These are phyloP conservation scores for Ceramica pisi DNA, from an alignment of 2,888 invertebrate species.

Conservation along the genomic window DNA sequence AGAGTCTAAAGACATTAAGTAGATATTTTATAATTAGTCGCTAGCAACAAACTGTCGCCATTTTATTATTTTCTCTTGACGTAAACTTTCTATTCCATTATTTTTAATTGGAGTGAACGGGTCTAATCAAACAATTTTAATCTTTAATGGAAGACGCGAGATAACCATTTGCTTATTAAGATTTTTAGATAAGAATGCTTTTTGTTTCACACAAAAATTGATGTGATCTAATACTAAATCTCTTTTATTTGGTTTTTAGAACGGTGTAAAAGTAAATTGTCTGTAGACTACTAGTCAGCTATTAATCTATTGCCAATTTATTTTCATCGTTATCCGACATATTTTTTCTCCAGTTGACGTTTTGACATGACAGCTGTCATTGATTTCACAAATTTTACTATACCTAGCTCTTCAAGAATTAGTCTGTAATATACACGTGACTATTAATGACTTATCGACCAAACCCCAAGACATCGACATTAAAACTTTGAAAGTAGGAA, in stretches of 20 bases:
- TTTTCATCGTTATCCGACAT: not conserved
- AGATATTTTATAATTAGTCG: slow-evolving; percentile 52
- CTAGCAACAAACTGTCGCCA: slow-evolving; percentile 50
- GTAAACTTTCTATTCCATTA: slow-evolving; percentile 65
- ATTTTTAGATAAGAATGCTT: slow-evolving; percentile 49
- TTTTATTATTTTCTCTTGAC: slow-evolving; percentile 55
- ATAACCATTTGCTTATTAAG: slow-evolving; percentile 54
- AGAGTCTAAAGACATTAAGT: not conserved
- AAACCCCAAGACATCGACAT: slow-evolving; percentile 8
- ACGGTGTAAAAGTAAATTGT: slow-evolving; percentile 11
- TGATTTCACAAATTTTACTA: not conserved
- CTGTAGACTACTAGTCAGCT: not conserved
- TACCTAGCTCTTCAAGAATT: slow-evolving; percentile 1
- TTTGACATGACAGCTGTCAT: not conserved
- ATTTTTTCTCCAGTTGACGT: not conserved
- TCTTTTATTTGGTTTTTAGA: slow-evolving; percentile 20
- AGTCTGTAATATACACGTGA: not conserved
- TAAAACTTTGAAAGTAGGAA: slow-evolving; percentile 47
- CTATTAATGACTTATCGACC: not conserved
- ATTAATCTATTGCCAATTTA: too few relatives aligned
- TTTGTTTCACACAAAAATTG: slow-evolving; percentile 33
- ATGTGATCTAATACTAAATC: slow-evolving; percentile 14
- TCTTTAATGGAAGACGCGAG: slow-evolving; percentile 45
- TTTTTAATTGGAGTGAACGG: slow-evolving; percentile 63
- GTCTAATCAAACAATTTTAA: slow-evolving; percentile 60